Base-by-base conservation (phyloP, 2,797 vertebrate species). In the Galagoides demidoff region DNA sequence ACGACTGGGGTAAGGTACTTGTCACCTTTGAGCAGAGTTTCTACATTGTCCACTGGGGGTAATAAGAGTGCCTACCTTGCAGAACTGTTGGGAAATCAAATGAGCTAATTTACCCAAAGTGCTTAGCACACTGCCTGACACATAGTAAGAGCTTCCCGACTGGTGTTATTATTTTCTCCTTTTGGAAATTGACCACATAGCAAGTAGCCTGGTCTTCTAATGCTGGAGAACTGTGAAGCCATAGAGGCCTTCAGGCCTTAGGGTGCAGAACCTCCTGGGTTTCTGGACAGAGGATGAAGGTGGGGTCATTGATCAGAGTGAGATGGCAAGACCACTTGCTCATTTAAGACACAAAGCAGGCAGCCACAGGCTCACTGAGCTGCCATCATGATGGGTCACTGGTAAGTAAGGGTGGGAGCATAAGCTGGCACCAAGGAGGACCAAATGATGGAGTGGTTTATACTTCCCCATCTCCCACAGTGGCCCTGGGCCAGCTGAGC, bases 381-480 rank as follows among this genome's bases (percentile, higher is more conserved):
- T 78, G 89, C 90, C 96, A 64, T 16, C 77, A 0, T 10, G 63
- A 57, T 1, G 2, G 29, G 64, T 92, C 22, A 3, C 27, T 61
- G 89, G 68, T 31, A 97, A 96, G 96, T 68, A 49, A 79, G 64
- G 70, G 29, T 37, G 27, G 71, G 12, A 79, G 12, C 74, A 31
- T 12, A 0, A 85, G 81, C 57, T 90, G 31, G 59, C 22, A 27
- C 45, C 20, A 17, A n/a, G 2, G 57, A 96, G 89, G 49, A 16
- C 22, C 91, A 92, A 52, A 1, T 27, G 63, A 55, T 59, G 6
- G 55, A 96, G 87, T 0, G 1, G 92, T 95, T 93, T 93, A 45
- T 79, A 76, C 94, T 85, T 64, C 74, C 90, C 17, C 22, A 37
- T 77, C 34, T 92, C 73, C 70, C 76, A 34, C 11, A 7, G 20